These are phyloP conservation scores for Eidolon helvum DNA, from an alignment of 2,113 vertebrate species.

Conservation along the genomic window DNA sequence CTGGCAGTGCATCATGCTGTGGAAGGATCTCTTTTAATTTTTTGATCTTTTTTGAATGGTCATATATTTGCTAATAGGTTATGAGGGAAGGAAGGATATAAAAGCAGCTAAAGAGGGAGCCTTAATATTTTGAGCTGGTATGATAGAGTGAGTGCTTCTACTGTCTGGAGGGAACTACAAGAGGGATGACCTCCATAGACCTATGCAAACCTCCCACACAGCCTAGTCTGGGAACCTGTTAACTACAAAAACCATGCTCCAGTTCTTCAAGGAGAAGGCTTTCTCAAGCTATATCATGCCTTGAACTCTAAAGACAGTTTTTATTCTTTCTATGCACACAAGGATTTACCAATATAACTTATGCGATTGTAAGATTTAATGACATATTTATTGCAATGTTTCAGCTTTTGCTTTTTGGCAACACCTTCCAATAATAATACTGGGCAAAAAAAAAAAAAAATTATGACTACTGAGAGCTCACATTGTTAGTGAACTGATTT, in stretches of 20 bases:
- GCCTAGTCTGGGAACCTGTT: background rate
- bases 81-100: background rate
- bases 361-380: slow-evolving; percentile 13
- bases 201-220: background rate
- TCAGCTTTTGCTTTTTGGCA: background rate
- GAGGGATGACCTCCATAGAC: background rate
- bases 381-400: background rate
- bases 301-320: background rate
- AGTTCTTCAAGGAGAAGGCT: background rate
- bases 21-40: background rate
- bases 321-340: background rate
- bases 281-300: background rate
- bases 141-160: background rate
- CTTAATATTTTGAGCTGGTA: background rate
- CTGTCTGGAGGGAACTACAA: background rate
- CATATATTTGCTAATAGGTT: slow-evolving; percentile 3
- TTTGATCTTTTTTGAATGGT: slow-evolving; percentile 30
- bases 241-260: background rate
- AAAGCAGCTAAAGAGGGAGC: background rate
- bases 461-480: background rate
- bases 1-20: background rate
- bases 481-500: slow-evolving; percentile 5
- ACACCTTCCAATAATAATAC: background rate
- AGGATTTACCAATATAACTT: background rate
- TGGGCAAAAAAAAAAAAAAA: background rate